phyloP scores from a whole-genome alignment of 2,888 invertebrate species.

The Dicyrtomina minuta region DNA sequence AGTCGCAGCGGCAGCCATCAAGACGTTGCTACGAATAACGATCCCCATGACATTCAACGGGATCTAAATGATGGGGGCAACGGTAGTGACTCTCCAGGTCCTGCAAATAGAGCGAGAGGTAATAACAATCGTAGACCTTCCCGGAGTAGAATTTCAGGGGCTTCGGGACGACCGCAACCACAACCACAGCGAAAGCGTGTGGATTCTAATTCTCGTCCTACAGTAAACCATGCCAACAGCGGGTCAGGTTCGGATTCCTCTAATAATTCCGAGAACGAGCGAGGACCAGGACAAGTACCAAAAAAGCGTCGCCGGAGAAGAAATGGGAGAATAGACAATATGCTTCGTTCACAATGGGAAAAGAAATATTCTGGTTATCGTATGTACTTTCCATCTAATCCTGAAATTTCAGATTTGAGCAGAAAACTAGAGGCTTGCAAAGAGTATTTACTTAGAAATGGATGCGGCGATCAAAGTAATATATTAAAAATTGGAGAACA shows the following conservation, averaged over 20 bases:
- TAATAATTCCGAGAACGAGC: not conserved
- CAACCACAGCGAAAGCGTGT: not conserved
- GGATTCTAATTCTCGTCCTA: too few relatives aligned
- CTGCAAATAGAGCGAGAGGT: not conserved
- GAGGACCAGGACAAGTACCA: not conserved
- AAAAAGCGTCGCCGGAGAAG: not conserved
- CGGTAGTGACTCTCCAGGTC: too few relatives aligned
- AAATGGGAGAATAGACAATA: not conserved
- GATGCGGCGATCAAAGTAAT: not conserved
- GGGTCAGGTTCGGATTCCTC: not conserved
- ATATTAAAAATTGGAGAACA: slow-evolving; percentile 24
- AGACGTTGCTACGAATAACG: not conserved
- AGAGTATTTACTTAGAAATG: slow-evolving; percentile 18
- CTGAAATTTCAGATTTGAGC: slow-evolving; percentile 35
- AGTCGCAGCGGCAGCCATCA: not conserved
- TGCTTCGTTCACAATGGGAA: slow-evolving; percentile 32
- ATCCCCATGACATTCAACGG: too few relatives aligned
- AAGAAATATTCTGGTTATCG: slow-evolving; percentile 41
- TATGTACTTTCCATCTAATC: slow-evolving; percentile 39
- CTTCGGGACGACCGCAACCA: not conserved
- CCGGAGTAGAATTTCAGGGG: too few relatives aligned
- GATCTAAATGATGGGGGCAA: not conserved
- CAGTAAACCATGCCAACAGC: too few relatives aligned
- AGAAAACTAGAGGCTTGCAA: slow-evolving; percentile 33
- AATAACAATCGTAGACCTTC: not conserved